Conservation (phyloP, 2,113 vertebrate species). For the Rhea pennata region DNA sequence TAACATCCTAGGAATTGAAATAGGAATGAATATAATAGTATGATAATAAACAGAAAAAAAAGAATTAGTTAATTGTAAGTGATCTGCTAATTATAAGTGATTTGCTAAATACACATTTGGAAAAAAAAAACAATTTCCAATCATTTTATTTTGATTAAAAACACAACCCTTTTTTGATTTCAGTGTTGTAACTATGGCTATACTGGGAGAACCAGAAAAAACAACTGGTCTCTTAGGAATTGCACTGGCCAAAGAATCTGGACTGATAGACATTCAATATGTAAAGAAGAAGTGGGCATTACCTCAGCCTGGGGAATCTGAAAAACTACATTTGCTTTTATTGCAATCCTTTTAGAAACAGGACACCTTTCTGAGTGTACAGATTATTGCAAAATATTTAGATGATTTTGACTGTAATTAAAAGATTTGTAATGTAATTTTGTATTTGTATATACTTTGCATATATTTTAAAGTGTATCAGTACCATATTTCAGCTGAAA, state of each 20-base stretch:
- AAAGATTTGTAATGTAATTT: slow-evolving; percentile 2
- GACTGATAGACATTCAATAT: slow-evolving; percentile 87
- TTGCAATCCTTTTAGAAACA: slow-evolving; percentile 41
- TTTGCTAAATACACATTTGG: neutral
- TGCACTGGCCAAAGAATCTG: slow-evolving; percentile 83
- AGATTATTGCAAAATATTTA: neutral
- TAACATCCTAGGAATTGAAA: neutral
- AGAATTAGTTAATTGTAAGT: neutral
- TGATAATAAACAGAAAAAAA: neutral
- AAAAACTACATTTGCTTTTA: slow-evolving; percentile 77
- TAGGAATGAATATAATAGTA: neutral
- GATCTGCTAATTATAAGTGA: neutral
- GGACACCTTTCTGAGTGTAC: neutral
- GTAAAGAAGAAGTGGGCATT: slow-evolving; percentile 80
- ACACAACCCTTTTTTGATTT: neutral
- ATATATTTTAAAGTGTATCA: neutral
- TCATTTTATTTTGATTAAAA: neutral
- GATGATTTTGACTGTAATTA: neutral
- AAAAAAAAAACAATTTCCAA: neutral
- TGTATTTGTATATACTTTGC: neutral
- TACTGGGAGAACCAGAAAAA: slow-evolving; percentile 87
- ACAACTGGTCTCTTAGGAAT: slow-evolving; percentile 82
- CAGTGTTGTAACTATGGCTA: slow-evolving; percentile 85
- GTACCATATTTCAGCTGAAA: neutral
- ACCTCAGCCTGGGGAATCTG: slow-evolving; percentile 72